Evolutionary conservation across 2,888 invertebrate species (phyloP).

Genomic region (Empis stercorea): DNA sequence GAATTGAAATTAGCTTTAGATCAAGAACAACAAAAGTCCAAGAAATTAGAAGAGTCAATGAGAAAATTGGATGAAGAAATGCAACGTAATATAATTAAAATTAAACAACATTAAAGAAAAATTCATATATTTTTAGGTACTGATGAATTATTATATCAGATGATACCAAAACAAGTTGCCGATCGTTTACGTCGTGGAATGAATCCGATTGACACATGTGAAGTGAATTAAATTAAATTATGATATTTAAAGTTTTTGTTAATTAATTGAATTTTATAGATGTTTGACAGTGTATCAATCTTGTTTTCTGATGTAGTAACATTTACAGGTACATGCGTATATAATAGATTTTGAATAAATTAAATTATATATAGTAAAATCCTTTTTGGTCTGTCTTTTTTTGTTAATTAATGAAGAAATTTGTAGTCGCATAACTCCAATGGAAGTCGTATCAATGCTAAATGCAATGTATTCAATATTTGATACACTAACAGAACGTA

Average conservation of each 20-base stretch:
- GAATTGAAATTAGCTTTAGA: constrained; percentile 90
- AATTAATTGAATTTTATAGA: constrained; percentile 43
- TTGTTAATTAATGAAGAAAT: constrained; percentile 59
- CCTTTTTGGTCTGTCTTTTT: too few species aligned
- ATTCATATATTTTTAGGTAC: constrained; percentile 37
- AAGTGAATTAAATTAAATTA: constrained; percentile 45
- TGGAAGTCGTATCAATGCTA: constrained; percentile 96
- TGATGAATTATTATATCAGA: constrained; percentile 91
- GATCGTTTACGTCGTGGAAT: constrained; percentile 87
- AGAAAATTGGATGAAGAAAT: constrained; percentile 89
- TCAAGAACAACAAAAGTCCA: constrained; percentile 93
- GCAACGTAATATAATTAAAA: constrained; percentile 43
- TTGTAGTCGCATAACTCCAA: constrained; percentile 87
- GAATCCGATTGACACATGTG: constrained; percentile 91
- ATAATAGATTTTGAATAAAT: too few species aligned
- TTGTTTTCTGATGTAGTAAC: constrained; percentile 96
- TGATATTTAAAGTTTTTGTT: background rate
- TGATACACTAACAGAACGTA: constrained; percentile 83
- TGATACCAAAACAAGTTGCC: constrained; percentile 97
- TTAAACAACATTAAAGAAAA: too few species aligned
- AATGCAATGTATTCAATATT: constrained; percentile 98
- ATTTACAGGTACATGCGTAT: constrained; percentile 60
- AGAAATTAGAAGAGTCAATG: constrained; percentile 94
- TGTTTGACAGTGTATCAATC: constrained; percentile 91
- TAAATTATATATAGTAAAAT: too few species aligned